These are phyloP conservation scores for Orius laevigatus DNA, from an alignment of 1,140 invertebrate genomes.

Conservation along the genomic window DNA sequence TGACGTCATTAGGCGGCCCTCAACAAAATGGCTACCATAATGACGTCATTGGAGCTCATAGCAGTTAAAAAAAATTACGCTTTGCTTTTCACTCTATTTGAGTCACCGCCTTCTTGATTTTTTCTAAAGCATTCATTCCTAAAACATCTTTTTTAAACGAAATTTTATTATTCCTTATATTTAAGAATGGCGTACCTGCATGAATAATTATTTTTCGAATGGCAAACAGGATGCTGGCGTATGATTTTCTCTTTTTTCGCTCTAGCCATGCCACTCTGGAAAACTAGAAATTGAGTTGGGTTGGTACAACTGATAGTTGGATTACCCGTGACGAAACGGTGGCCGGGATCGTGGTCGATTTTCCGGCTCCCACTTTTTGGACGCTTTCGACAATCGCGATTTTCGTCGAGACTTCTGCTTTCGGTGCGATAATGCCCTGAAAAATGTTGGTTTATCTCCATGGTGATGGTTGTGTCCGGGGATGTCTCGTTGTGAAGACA, in stretches of 20 bases:
- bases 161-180: background rate
- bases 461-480: too few species aligned
- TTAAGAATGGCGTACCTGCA: background rate
- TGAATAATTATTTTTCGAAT: background rate
- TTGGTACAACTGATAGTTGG: too few species aligned
- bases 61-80: too few species aligned
- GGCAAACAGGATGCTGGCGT: constrained; percentile 8
- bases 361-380: constrained; percentile 14
- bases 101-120: too few species aligned
- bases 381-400: constrained; percentile 34
- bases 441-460: constrained; percentile 18
- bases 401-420: constrained; percentile 38
- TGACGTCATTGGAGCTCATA: too few species aligned
- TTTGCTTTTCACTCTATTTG: too few species aligned
- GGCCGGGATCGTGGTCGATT: constrained; percentile 9
- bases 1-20: too few species aligned
- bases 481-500: too few species aligned
- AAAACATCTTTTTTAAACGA: background rate
- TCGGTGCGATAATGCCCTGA: constrained; percentile 40
- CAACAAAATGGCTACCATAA: too few species aligned
- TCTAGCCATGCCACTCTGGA: background rate
- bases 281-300: too few species aligned
- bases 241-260: constrained; percentile 2
- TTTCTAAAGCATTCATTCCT: too few species aligned
- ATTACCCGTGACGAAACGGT: constrained; percentile 14